Percentiles rank a stretch among this genome's conserved stretches.
Evolutionary conservation across 2,888 invertebrate species (phyloP).

Genomic region (Zhuqinia jingwanae): DNA sequence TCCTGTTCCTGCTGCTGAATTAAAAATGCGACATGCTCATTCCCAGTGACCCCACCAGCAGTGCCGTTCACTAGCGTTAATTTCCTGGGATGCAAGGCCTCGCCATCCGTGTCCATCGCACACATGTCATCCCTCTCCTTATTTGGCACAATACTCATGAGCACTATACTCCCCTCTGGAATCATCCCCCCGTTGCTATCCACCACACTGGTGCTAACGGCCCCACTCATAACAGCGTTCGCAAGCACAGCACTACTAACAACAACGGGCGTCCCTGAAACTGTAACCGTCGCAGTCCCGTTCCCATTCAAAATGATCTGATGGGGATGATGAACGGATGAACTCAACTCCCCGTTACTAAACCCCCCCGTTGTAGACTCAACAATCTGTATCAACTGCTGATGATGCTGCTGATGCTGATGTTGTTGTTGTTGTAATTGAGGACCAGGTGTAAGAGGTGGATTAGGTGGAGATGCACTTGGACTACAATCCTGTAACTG

Average conservation of each 20-base stretch:
- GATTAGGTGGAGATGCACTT: conserved; percentile 1
- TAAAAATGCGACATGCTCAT: conserved; percentile 75
- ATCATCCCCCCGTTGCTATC: conserved; percentile 71
- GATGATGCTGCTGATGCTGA: conserved; percentile 16
- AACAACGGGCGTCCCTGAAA: conserved; percentile 66
- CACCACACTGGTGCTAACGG: conserved; percentile 67
- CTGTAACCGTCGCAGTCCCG: conserved; percentile 70
- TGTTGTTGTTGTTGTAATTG: background rate
- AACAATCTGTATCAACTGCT: conserved; percentile 36
- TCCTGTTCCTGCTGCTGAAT: conserved; percentile 73
- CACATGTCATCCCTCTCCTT: conserved; percentile 53
- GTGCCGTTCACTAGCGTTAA: conserved; percentile 72
- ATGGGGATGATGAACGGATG: background rate
- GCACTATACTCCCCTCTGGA: conserved; percentile 78
- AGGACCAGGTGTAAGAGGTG: conserved; percentile 16
- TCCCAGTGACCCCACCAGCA: conserved; percentile 60
- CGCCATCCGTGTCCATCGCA: conserved; percentile 80
- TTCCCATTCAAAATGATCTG: conserved; percentile 63
- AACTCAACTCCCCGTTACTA: background rate
- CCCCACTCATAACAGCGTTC: conserved; percentile 73
- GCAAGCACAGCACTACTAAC: conserved; percentile 70
- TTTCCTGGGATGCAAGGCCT: conserved; percentile 76
- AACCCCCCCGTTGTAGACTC: conserved; percentile 28
- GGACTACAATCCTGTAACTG: background rate
- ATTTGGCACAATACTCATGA: conserved; percentile 79